A percentile compares a stretch with the other conserved stretches of the same genome.
Conservation (phyloP, 2,888 invertebrate species). For the Cheilosia scutellata region DNA sequence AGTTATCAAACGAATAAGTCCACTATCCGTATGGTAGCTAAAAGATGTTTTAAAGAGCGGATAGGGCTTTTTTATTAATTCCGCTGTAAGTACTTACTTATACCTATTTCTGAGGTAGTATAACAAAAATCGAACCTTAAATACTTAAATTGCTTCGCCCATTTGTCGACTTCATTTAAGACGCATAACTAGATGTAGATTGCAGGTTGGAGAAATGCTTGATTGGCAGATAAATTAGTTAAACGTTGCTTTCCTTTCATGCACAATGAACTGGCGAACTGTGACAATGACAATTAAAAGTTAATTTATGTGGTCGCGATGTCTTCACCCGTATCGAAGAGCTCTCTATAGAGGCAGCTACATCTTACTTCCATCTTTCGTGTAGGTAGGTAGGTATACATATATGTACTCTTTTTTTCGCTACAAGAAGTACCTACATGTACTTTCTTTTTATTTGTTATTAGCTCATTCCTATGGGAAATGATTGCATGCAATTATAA, state of each 20-base stretch:
- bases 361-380: background rate
- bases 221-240: conserved; percentile 45
- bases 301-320: conserved; percentile 4
- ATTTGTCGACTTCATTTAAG: background rate
- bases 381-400: background rate
- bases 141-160: background rate
- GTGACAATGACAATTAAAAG: conserved; percentile 26
- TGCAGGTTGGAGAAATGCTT: conserved; percentile 13
- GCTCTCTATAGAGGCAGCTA: background rate
- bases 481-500: conserved; percentile 40
- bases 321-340: conserved; percentile 15
- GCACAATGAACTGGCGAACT: conserved; percentile 24
- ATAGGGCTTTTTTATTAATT: too few relatives aligned
- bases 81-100: too few relatives aligned
- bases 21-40: too few relatives aligned
- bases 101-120: too few relatives aligned
- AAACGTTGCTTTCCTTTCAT: conserved; percentile 18
- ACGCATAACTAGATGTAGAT: conserved; percentile 1
- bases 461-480: background rate
- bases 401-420: background rate
- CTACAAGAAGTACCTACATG: background rate
- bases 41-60: too few relatives aligned
- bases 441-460: conserved; percentile 39
- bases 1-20: too few relatives aligned
- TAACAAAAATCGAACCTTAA: background rate